These are phyloP conservation scores for Chrysomela aeneicollis DNA, from an alignment of 2,888 invertebrate species.

Conservation along the genomic window DNA sequence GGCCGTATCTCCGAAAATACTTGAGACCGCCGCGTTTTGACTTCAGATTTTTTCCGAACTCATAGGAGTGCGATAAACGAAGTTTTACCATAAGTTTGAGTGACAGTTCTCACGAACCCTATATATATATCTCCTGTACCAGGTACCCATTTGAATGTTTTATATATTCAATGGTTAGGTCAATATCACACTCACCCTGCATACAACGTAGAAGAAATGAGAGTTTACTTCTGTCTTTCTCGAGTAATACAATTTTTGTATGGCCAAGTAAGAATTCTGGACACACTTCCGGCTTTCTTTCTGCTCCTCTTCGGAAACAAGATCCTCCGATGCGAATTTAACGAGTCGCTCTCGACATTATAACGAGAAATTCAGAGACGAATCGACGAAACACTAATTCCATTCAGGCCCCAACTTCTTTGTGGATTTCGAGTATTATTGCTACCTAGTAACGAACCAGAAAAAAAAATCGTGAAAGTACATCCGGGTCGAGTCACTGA, in stretches of 20 bases:
- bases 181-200: no score
- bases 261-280: background rate
- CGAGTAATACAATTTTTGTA: background rate
- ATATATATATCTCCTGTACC: no score
- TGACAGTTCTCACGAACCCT: no score
- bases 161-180: no score
- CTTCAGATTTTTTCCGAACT: no score
- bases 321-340: background rate
- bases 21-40: no score
- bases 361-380: background rate
- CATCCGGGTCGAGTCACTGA: no score
- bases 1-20: no score
- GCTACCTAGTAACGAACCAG: background rate
- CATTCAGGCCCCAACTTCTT: background rate
- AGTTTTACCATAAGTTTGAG: no score
- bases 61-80: no score
- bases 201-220: no score
- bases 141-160: no score
- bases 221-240: background rate
- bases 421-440: background rate
- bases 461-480: background rate
- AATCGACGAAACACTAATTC: background rate
- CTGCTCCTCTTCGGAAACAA: background rate
- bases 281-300: background rate
- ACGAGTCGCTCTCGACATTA: background rate